phyloP scores from a whole-genome alignment of 2,888 invertebrate species.

The Amblyjoppa proteus region DNA sequence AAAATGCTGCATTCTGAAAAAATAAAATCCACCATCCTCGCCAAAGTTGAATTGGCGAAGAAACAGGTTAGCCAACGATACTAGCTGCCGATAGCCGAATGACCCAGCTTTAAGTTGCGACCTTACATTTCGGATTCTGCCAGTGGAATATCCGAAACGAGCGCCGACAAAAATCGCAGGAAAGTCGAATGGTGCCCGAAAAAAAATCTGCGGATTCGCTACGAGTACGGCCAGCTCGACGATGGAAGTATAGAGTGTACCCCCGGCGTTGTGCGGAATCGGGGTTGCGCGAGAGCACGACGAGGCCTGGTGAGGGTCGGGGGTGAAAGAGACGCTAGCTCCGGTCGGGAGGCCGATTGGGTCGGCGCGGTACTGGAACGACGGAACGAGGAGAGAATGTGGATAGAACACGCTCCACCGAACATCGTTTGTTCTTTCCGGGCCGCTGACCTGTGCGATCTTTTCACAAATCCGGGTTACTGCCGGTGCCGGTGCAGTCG shows the following conservation, averaged over 20 bases:
- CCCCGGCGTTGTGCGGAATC: neutral
- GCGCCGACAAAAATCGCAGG: conserved; percentile 32
- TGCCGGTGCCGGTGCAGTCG: conserved; percentile 71
- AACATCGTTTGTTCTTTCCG: conserved; percentile 84
- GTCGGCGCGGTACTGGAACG: conserved; percentile 64
- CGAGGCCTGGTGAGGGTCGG: neutral
- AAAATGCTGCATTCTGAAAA: neutral
- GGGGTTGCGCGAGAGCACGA: conserved; percentile 4
- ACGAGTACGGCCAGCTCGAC: conserved; percentile 51
- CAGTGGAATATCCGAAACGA: neutral
- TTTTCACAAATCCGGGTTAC: conserved; percentile 84
- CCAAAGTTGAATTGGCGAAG: neutral
- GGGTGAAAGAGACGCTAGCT: conserved; percentile 54
- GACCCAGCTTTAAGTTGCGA: neutral
- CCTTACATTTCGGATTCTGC: neutral
- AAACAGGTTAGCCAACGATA: neutral
- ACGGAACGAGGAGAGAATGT: conserved; percentile 72
- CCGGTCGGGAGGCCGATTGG: conserved; percentile 67
- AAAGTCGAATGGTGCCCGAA: conserved; percentile 62
- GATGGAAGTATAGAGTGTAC: conserved; percentile 39
- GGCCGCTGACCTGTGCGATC: conserved; percentile 83
- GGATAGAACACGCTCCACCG: conserved; percentile 82
- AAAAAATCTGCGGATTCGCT: conserved; percentile 65
- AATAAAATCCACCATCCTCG: neutral
- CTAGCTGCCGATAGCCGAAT: neutral